Base-by-base conservation (phyloP, 2,113 vertebrate species). In the Labeo catla region DNA sequence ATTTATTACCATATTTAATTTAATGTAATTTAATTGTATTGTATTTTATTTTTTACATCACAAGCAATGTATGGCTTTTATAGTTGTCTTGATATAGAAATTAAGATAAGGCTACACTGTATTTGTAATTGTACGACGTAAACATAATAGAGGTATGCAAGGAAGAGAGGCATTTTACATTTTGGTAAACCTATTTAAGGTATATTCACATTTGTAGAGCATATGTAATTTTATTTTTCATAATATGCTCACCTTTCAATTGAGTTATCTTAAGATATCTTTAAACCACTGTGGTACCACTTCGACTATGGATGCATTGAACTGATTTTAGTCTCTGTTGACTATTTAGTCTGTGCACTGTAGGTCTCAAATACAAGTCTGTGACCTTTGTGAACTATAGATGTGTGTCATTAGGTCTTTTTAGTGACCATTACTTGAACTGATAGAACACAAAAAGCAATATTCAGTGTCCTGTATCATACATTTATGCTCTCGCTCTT, bases 1-100 rank as follows among this genome's bases (percentile, higher is more conserved):
- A 2, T 66, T 28, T 23, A 63, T 23, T 88, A 87, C 90, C 89
- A 52, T 1, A 28, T 50, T 50, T 72, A 34, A 2, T 6, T 21
- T 61, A 61, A 19, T 61, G 1, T n/a, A 21, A 59, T 19, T 50
- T 76, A 28, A 23, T 2, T 65, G 12, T 65, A 12, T 63, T 23
- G 1, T 4, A 63, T 61, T n/a, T n/a, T n/a, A n/a, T n/a, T n/a
- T n/a, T 65, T 28, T 65, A 13, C 13, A 34, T 34, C 6, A 68
- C 12, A 34, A 8, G 34, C 34, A 68, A 68, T 16, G 65, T 2
- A 39, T 68, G 65, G 65, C 34, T 68, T 28, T 36, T 39, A 39
- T 8, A 36, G 66, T 8, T 50, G 12, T 50, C 12, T 76, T 12
- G n/a, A 76, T 76, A 8, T 50, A 6, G 43, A 34, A 49, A 76